Percentiles rank a stretch among this genome's conserved stretches.
phyloP scores from a whole-genome alignment of 2,113 vertebrate species.

The Hipposideros armiger region DNA sequence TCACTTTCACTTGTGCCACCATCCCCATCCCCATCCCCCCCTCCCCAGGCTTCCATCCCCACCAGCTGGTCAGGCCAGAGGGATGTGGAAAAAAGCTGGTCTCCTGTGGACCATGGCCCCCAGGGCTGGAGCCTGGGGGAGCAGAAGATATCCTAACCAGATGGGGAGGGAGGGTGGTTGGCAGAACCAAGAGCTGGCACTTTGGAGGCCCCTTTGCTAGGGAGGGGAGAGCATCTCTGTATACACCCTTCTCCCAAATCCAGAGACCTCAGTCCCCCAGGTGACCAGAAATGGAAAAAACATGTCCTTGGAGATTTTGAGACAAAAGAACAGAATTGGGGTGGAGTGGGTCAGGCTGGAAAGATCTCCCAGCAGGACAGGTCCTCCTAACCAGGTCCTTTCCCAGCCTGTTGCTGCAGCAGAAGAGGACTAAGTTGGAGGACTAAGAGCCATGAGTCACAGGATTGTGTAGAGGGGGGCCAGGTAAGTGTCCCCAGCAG shows the following conservation, averaged over 20 bases:
- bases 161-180: background rate
- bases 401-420: background rate
- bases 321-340: background rate
- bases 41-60: background rate
- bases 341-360: background rate
- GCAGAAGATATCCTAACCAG: background rate
- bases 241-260: background rate
- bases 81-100: background rate
- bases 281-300: background rate
- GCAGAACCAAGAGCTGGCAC: background rate
- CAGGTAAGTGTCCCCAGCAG: background rate
- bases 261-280: background rate
- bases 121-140: background rate
- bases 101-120: background rate
- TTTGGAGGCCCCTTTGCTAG: background rate
- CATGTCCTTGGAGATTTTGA: background rate
- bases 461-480: background rate
- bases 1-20: background rate
- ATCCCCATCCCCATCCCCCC: background rate
- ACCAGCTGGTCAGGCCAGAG: background rate
- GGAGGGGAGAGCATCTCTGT: too few relatives aligned
- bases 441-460: slow-evolving; percentile 45
- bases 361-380: background rate
- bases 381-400: background rate
- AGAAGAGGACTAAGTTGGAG: slow-evolving; percentile 3